Conservation (phyloP, 2,113 vertebrate species). For the Chiloscyllium plagiosum region DNA sequence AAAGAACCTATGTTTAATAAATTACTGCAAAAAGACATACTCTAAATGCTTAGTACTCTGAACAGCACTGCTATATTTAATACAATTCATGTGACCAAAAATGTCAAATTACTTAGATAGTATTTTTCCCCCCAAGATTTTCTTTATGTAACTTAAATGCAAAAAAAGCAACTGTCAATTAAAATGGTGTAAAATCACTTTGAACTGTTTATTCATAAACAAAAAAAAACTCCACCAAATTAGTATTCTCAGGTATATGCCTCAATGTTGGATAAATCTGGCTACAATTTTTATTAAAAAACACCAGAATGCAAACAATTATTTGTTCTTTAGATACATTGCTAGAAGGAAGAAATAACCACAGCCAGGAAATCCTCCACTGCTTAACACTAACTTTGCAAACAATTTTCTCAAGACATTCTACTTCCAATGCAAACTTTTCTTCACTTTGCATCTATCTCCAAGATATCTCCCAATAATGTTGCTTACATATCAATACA, state of each 20-base stretch:
- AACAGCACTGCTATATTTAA: neutral
- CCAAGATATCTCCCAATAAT: neutral
- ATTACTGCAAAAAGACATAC: neutral
- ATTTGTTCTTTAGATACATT: neutral
- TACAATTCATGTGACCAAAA: neutral
- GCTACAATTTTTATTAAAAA: neutral
- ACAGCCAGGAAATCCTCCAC: neutral
- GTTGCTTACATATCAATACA: neutral
- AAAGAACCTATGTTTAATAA: neutral
- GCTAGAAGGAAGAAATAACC: neutral
- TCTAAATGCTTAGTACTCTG: neutral
- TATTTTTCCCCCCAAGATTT: neutral
- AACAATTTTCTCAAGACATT: neutral
- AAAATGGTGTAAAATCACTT: neutral
- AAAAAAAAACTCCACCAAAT: slow-evolving; percentile 6
- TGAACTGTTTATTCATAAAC: neutral
- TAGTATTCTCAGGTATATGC: neutral
- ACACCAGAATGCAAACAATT: neutral
- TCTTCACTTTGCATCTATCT: neutral
- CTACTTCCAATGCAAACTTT: neutral
- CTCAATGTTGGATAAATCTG: neutral
- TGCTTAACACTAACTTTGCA: no score
- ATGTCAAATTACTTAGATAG: neutral
- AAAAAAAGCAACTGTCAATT: neutral
- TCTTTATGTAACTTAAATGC: neutral